Evolutionary conservation across 2,113 vertebrate genomes (phyloP), one percentile per base, ranked within the genome.

Genomic region (Siniperca knerii): DNA sequence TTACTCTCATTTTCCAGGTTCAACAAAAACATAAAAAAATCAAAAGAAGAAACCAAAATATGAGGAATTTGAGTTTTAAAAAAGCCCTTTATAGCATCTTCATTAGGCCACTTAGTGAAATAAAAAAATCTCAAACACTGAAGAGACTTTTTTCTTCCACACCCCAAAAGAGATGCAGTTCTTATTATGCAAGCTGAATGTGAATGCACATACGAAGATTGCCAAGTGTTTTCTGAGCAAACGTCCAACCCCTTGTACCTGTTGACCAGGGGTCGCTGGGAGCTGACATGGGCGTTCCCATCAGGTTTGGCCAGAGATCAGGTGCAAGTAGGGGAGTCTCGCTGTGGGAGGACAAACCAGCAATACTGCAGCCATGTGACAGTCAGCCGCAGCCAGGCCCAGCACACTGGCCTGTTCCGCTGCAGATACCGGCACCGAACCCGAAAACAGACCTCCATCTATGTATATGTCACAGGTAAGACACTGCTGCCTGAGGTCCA

Each of bases 401-500:
- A 86, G 77, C 96, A 99, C 94, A 99, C 98, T 0, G 98, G 98
- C 90, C 93, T 90, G 62, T 99, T 97, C 78, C 95, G 94, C 91
- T 99, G 98, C 94, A 96, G 91, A 79, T 98, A 98, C 68, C 91
- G 86, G 46, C 93, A 93, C 52, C 95, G 94, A 87, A 93, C 93
- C 75, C 84, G 20, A 25, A 95, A 84, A 75, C 94, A 96, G 81
- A 91, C 94, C n/a, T 92, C 95, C 0, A 86, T 98, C 90, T 99
- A 99, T 69, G 87, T 99, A 83, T 99, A 97, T 96, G 95, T 99
- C 94, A 96, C 95, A 91, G 98, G 98, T 99, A 97, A 98, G 96
- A 95, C 62, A 57, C 70, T 72, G 65, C 62, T 93, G 92, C 81
- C 8, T 2, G 0, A n/a, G 42, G 52, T 67, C 58, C 29, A 6